Evolutionary conservation across 1,140 invertebrate species (phyloP).

Genomic region (Rhagoletis pomonella): DNA sequence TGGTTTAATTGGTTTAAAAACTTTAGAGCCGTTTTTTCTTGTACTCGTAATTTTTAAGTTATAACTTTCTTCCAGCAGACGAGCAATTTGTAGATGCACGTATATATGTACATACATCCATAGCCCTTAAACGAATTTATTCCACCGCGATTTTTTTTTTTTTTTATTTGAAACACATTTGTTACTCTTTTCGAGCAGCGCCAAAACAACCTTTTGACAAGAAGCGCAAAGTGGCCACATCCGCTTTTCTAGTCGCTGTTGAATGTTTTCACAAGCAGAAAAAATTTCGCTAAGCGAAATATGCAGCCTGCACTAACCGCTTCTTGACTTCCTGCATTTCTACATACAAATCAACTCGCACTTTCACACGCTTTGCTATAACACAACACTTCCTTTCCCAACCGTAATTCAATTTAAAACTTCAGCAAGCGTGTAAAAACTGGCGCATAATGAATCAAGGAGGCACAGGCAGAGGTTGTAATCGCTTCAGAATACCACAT

Average conservation of each 20-base stretch:
- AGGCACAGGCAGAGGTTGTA: neutral
- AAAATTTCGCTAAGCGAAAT: neutral
- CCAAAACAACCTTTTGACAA: neutral
- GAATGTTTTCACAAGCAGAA: neutral
- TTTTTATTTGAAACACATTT: neutral
- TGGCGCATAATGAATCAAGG: neutral
- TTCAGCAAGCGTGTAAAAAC: neutral
- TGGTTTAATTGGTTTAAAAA: no score
- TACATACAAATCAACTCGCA: neutral
- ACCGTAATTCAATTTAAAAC: neutral
- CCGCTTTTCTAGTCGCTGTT: neutral
- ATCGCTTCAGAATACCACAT: neutral
- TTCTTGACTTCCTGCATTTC: neutral
- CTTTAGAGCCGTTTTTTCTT: no score
- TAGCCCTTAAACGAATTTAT: no score
- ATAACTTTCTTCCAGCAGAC: no score
- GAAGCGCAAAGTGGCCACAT: neutral
- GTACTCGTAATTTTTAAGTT: no score
- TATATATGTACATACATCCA: no score
- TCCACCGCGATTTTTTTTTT: no score
- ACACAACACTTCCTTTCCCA: neutral
- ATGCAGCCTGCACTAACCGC: neutral
- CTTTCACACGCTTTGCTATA: neutral
- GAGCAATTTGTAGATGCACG: no score
- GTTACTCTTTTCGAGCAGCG: neutral